A percentile compares a stretch with the other conserved stretches of the same genome.
These are phyloP conservation scores for Imbricaverruca yamaguchii DNA, from an alignment of 2,888 invertebrate genomes.

Conservation along the genomic window DNA sequence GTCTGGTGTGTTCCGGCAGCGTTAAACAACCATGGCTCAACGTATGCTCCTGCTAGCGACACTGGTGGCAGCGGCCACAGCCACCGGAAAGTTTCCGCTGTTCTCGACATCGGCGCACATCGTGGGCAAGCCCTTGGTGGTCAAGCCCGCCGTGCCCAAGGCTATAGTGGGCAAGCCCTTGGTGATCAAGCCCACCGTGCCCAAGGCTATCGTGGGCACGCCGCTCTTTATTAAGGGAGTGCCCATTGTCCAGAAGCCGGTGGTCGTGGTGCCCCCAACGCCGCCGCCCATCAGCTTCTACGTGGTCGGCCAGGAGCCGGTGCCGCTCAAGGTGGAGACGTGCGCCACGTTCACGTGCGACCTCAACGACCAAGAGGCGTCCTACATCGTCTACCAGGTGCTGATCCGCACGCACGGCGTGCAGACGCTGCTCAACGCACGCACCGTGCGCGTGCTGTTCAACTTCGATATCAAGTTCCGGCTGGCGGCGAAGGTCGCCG, in stretches of 20 bases:
- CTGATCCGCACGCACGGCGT: not conserved
- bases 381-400: not conserved
- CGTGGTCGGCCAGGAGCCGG: not conserved
- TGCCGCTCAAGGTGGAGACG: not conserved
- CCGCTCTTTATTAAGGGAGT: no score
- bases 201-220: no score
- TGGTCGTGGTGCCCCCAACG: not conserved
- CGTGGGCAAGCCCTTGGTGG: no score
- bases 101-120: no score
- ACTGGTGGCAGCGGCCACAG: no score
- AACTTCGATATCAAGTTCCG: not conserved
- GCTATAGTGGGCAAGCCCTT: no score
- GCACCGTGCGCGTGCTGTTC: not conserved
- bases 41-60: no score
- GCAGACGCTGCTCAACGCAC: not conserved
- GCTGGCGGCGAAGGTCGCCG: not conserved
- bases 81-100: no score
- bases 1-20: no score
- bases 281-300: not conserved
- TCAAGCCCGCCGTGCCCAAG: no score
- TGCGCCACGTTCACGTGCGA: not conserved
- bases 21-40: no score
- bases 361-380: not conserved
- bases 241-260: not conserved
- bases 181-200: no score